phyloP scores from a whole-genome alignment of 2,797 vertebrate genomes.

The Loriculus beryllinus region DNA sequence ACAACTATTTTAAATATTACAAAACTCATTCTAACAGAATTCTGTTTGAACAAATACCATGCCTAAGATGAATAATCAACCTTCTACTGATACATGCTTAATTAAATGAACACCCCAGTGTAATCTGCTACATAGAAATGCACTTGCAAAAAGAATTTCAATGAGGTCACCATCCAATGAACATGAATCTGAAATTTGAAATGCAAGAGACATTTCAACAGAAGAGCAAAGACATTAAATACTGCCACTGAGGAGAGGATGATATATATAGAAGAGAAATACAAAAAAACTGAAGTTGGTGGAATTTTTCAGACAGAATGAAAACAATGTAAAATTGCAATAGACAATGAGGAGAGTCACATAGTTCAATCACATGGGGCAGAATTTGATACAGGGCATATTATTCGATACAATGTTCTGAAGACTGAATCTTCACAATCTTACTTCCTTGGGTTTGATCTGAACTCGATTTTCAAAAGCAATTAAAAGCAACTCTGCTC shows the following conservation, averaged over 20 bases:
- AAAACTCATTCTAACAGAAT: neutral
- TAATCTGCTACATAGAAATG: neutral
- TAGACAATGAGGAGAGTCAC: neutral
- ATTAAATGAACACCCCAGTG: neutral
- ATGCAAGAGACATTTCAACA: neutral
- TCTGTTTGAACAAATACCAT: neutral
- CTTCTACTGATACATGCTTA: neutral
- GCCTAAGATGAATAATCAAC: neutral
- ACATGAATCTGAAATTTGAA: neutral
- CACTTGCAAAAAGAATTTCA: neutral
- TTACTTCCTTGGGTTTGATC: neutral
- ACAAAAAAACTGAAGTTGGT: neutral
- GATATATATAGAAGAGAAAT: neutral
- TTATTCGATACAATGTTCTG: neutral
- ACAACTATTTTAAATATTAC: neutral
- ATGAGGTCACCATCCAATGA: fast-evolving
- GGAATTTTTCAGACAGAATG: neutral
- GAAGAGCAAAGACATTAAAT: neutral
- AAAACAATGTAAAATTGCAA: neutral
- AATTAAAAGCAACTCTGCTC: neutral
- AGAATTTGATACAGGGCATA: neutral
- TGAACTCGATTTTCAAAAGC: neutral
- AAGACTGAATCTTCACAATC: neutral
- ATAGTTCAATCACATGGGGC: neutral
- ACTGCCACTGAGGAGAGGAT: neutral